A percentile compares a stretch with the other conserved stretches of the same genome.
These are phyloP conservation scores for Agonopterix heracliana DNA, from an alignment of 2,888 invertebrate genomes.

Conservation along the genomic window DNA sequence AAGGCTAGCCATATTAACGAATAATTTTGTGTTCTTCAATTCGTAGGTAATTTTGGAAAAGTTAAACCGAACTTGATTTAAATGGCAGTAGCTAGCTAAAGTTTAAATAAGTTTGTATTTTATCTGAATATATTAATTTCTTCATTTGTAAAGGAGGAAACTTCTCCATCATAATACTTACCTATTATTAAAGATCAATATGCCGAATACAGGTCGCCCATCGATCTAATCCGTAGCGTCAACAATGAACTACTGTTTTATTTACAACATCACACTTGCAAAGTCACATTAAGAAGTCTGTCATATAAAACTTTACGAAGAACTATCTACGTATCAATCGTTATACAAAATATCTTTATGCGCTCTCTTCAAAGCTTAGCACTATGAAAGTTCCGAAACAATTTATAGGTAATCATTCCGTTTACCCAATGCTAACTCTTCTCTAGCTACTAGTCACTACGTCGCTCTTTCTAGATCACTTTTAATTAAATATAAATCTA, in stretches of 20 bases:
- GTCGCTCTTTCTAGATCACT: conserved; percentile 44
- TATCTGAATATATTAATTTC: conserved; percentile 15
- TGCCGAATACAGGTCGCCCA: conserved; percentile 34
- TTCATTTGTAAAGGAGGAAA: too few relatives aligned
- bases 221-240: conserved; percentile 26
- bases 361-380: conserved; percentile 58
- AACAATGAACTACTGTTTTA: conserved; percentile 45
- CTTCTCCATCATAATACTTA: conserved; percentile 22
- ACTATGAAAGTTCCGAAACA: conserved; percentile 46
- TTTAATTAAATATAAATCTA: conserved; percentile 48
- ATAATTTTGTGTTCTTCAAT: too few relatives aligned
- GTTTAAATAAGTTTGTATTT: neutral
- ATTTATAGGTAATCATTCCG: conserved; percentile 25
- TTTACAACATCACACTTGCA: conserved; percentile 72
- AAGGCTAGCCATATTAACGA: too few relatives aligned
- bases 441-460: conserved; percentile 60
- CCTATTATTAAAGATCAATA: conserved; percentile 33
- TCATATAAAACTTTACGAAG: conserved; percentile 69
- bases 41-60: too few relatives aligned
- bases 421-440: conserved; percentile 43
- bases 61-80: neutral
- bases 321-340: conserved; percentile 61
- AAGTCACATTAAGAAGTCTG: conserved; percentile 68
- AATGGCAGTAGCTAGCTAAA: neutral
- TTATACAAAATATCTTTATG: conserved; percentile 70